A percentile compares a stretch with the other conserved stretches of the same genome.
phyloP scores from a whole-genome alignment of 2,113 vertebrate species.

The Paralichthys olivaceus region DNA sequence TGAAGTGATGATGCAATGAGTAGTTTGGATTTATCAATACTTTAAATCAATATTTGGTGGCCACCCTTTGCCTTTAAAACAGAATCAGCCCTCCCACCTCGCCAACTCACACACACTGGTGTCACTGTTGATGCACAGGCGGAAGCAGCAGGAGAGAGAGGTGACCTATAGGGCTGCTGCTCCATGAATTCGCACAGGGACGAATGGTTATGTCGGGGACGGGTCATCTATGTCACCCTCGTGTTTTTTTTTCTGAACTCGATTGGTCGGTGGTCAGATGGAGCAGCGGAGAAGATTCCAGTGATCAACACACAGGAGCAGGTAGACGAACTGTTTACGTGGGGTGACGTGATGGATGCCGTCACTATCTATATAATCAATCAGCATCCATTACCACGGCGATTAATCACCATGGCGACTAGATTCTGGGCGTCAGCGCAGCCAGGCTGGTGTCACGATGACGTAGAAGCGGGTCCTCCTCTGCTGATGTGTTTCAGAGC shows the following conservation, averaged over 20 bases:
- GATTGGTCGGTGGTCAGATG: neutral
- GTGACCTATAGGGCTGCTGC: slow-evolving; percentile 42
- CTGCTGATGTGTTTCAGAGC: neutral
- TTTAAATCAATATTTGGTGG: neutral
- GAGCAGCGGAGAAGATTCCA: neutral
- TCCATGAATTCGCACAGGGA: slow-evolving; percentile 24
- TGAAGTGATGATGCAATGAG: neutral
- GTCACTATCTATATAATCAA: neutral
- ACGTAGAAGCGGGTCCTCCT: neutral
- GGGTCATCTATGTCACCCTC: neutral
- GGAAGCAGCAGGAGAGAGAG: slow-evolving; percentile 9
- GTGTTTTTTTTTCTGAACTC: neutral
- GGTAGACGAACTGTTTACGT: slow-evolving; percentile 6
- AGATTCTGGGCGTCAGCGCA: neutral
- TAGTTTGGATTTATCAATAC: neutral
- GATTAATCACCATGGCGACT: slow-evolving; percentile 14
- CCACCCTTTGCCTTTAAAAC: neutral
- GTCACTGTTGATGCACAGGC: slow-evolving; percentile 24
- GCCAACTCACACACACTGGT: neutral
- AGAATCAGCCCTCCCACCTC: neutral
- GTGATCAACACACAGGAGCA: neutral
- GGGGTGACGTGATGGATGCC: neutral
- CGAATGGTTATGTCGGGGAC: neutral
- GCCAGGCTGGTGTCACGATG: slow-evolving; percentile 4
- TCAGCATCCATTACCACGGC: slow-evolving; percentile 31